Evolutionary conservation across 1,140 invertebrate genomes (phyloP).

Genomic region (Tribolium madens): DNA sequence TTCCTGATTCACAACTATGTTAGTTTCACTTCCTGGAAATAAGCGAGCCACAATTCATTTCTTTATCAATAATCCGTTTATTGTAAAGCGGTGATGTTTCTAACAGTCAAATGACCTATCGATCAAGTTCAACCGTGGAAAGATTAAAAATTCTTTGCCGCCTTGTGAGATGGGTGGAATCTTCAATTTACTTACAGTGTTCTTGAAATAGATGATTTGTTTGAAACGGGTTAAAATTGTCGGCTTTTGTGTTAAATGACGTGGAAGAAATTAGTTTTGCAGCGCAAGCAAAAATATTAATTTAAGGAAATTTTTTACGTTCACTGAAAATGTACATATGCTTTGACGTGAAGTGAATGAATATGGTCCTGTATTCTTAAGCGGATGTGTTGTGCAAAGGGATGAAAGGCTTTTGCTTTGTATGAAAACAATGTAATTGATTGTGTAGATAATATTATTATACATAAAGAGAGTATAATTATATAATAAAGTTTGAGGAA

Average conservation of each 20-base stretch:
- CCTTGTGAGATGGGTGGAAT: slow-evolving; percentile 19
- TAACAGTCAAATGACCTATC: slow-evolving; percentile 34
- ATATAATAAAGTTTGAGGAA: slow-evolving; percentile 35
- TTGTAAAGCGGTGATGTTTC: slow-evolving; percentile 23
- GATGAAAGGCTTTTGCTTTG: slow-evolving; percentile 34
- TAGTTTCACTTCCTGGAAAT: background rate
- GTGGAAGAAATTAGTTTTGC: slow-evolving; percentile 2
- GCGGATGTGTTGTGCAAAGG: slow-evolving; percentile 1
- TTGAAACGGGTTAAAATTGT: slow-evolving; percentile 24
- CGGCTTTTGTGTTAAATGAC: slow-evolving; percentile 14
- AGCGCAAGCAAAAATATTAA: background rate
- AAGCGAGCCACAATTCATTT: background rate
- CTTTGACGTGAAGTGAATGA: slow-evolving; percentile 4
- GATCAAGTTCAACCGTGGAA: slow-evolving; percentile 10
- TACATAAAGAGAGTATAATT: slow-evolving; percentile 40
- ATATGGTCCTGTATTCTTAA: slow-evolving; percentile 15
- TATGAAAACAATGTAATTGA: slow-evolving; percentile 35
- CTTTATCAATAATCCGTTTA: slow-evolving; percentile 31
- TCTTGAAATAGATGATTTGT: slow-evolving; percentile 26
- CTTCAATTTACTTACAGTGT: slow-evolving; percentile 32
- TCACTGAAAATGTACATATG: slow-evolving; percentile 5
- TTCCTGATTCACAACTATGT: background rate
- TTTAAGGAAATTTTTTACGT: slow-evolving; percentile 18
- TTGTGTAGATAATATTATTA: slow-evolving; percentile 39
- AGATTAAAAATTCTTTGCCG: slow-evolving; percentile 36